A percentile compares a stretch with the other conserved stretches of the same genome.
Evolutionary conservation across 2,113 vertebrate genomes (phyloP).

Genomic region (Nicator chloris): DNA sequence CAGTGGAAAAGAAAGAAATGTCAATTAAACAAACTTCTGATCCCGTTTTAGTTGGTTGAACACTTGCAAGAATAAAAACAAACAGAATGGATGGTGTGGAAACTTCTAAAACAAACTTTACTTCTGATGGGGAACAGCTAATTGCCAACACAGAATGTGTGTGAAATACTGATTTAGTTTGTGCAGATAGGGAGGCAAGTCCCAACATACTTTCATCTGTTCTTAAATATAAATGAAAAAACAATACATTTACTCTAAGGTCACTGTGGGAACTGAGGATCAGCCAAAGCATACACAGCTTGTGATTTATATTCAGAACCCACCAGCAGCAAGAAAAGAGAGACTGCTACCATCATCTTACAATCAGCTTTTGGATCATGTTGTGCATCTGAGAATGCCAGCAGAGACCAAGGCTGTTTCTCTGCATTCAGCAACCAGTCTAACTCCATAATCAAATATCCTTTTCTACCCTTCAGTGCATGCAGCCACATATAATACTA

Average conservation of each 20-base stretch:
- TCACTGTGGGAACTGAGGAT: constrained; percentile 39
- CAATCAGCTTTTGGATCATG: constrained; percentile 31
- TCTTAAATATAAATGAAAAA: constrained; percentile 73
- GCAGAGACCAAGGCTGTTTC: background rate
- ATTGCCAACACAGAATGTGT: background rate
- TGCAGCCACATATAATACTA: background rate
- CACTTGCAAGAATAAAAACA: background rate
- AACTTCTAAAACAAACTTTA: background rate
- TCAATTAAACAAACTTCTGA: constrained; percentile 10
- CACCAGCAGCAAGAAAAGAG: constrained; percentile 27
- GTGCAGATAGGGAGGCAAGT: background rate
- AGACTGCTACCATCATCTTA: constrained; percentile 22
- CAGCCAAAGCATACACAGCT: constrained; percentile 1
- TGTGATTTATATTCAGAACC: constrained; percentile 50
- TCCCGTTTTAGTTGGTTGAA: background rate
- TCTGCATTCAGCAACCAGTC: background rate
- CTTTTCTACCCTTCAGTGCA: background rate
- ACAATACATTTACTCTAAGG: constrained; percentile 64
- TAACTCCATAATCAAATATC: background rate
- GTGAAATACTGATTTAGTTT: constrained; percentile 56
- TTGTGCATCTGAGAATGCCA: background rate
- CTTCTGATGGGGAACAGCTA: constrained; percentile 3
- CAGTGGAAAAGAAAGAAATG: background rate
- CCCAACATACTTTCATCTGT: constrained; percentile 61
- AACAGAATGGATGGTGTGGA: background rate